Percentiles rank a stretch among this genome's conserved stretches.
phyloP scores from a whole-genome alignment of 2,888 invertebrate genomes.

The Morpho achilles region DNA sequence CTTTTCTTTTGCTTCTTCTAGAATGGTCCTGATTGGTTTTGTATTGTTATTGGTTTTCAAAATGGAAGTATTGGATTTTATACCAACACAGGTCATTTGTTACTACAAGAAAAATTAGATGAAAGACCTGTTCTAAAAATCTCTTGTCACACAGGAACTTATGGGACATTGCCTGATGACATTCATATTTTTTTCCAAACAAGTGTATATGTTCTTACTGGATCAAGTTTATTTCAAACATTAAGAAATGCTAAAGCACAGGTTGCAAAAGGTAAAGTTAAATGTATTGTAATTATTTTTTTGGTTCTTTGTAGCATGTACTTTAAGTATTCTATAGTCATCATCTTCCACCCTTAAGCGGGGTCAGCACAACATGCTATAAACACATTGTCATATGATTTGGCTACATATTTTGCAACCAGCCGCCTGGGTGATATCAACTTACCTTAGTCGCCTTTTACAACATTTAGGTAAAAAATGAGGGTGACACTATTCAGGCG shows the following conservation, averaged over 20 bases:
- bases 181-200: conserved; percentile 86
- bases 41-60: conserved; percentile 90
- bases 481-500: no score
- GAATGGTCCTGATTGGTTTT: conserved; percentile 95
- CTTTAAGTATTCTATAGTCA: no score
- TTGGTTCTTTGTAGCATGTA: no score
- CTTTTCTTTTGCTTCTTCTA: conserved; percentile 38
- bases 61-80: conserved; percentile 93
- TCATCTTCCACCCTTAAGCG: no score
- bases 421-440: no score
- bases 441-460: no score
- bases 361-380: no score
- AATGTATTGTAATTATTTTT: background rate
- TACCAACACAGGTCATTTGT: conserved; percentile 90
- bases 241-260: conserved; percentile 88
- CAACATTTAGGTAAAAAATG: no score
- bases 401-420: no score
- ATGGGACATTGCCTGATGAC: conserved; percentile 81
- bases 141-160: conserved; percentile 84
- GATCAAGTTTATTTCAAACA: conserved; percentile 87
- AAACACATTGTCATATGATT: no score
- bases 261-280: conserved; percentile 84
- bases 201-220: conserved; percentile 86
- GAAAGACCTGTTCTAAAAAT: conserved; percentile 88
- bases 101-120: conserved; percentile 91